Evolutionary conservation across 2,888 invertebrate species (phyloP).

Genomic region (Eristalis intricaria): DNA sequence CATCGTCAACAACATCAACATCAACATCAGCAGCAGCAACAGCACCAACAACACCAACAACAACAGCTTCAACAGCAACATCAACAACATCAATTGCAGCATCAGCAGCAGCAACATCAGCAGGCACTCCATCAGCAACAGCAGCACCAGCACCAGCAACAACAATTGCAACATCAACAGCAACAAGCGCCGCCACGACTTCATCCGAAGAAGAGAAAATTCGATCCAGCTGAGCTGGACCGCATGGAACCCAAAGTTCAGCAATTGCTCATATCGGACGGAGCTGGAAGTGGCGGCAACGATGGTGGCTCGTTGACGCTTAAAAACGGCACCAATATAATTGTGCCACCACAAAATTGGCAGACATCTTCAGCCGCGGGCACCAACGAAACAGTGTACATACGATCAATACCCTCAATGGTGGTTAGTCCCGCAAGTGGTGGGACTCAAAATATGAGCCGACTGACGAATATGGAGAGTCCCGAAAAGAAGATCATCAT

Average conservation of each 20-base stretch:
- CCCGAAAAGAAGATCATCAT: conserved; percentile 77
- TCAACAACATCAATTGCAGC: conserved; percentile 81
- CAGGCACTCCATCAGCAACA: conserved; percentile 77
- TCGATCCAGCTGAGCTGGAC: conserved; percentile 81
- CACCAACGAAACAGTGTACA: conserved; percentile 73
- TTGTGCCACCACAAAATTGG: conserved; percentile 72
- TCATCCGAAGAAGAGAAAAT: conserved; percentile 93
- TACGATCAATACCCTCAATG: conserved; percentile 73
- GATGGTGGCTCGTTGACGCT: conserved; percentile 68
- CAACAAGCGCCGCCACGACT: conserved; percentile 83
- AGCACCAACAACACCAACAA: conserved; percentile 75
- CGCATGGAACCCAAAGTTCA: conserved; percentile 75
- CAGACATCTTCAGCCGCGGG: conserved; percentile 46
- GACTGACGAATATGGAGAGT: conserved; percentile 73
- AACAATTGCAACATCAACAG: conserved; percentile 61
- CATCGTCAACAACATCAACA: conserved; percentile 77
- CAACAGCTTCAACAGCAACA: conserved; percentile 82
- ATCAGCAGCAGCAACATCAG: conserved; percentile 75
- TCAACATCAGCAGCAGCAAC: conserved; percentile 74
- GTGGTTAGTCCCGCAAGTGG: conserved; percentile 72
- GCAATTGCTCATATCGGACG: conserved; percentile 72
- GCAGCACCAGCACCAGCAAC: conserved; percentile 83
- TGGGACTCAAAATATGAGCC: conserved; percentile 75
- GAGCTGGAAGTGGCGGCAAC: conserved; percentile 38
- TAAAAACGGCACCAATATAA: conserved; percentile 76